Evolutionary conservation across 2,888 invertebrate genomes (phyloP).

Genomic region (Alentia gelatinosa): DNA sequence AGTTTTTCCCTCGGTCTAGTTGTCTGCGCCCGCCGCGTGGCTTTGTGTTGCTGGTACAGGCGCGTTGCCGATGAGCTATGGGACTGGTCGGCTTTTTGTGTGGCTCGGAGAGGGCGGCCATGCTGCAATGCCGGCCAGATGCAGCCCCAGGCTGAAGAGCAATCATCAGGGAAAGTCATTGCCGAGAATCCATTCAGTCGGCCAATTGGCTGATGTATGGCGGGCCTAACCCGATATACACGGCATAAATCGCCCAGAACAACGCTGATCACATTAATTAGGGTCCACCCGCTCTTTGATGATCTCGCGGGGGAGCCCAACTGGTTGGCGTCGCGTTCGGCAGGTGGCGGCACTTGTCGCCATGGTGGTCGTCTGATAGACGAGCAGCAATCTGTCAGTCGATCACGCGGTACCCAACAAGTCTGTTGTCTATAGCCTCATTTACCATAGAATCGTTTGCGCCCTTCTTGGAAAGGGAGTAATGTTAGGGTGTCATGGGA

Average conservation of each 20-base stretch:
- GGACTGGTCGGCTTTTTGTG: background rate
- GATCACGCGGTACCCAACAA: too few species aligned
- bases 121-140: background rate
- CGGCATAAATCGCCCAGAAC: background rate
- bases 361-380: too few species aligned
- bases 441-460: background rate
- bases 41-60: background rate
- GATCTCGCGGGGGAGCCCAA: background rate
- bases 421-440: too few species aligned
- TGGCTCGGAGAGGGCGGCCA: too few species aligned
- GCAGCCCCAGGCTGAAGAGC: background rate
- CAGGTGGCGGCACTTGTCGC: background rate
- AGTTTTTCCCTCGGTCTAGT: background rate
- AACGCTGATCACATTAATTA: slow-evolving; percentile 22
- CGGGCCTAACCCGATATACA: background rate
- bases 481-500: too few species aligned
- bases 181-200: background rate
- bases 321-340: background rate
- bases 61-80: background rate
- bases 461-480: too few species aligned
- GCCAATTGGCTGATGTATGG: slow-evolving; percentile 24
- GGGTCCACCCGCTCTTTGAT: background rate
- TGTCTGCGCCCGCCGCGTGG: background rate
- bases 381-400: too few species aligned
- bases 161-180: background rate